A percentile compares a stretch with the other conserved stretches of the same genome.
Conservation (phyloP, 2,888 invertebrate species). For the Endotricha flammealis region DNA sequence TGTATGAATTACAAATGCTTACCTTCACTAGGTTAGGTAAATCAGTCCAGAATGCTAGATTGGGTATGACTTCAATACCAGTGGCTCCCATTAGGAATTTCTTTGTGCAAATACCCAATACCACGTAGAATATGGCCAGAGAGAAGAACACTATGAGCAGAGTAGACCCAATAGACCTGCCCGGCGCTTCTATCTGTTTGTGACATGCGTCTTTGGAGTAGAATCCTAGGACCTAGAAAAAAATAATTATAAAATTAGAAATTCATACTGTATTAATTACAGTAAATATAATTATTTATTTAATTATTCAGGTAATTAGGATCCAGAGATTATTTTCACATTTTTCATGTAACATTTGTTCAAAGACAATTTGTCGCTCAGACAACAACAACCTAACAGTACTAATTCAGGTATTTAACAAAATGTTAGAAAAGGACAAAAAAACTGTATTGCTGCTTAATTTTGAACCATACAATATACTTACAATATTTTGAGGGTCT, state of each 20-base stretch:
- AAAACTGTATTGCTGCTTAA: too few relatives aligned
- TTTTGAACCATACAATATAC: too few relatives aligned
- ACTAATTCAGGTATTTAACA: too few relatives aligned
- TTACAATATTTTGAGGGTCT: conserved; percentile 15
- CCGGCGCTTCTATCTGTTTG: conserved; percentile 42
- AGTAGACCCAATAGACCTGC: conserved; percentile 80
- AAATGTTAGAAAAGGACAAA: too few relatives aligned
- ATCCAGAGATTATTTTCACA: too few relatives aligned
- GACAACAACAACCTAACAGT: too few relatives aligned
- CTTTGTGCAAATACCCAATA: conserved; percentile 81
- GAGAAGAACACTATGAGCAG: conserved; percentile 81
- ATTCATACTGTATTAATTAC: not conserved
- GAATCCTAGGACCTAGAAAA: conserved; percentile 69
- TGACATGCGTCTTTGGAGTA: conserved; percentile 72
- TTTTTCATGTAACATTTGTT: too few relatives aligned
- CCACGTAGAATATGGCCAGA: conserved; percentile 77
- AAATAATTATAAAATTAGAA: conserved; percentile 1
- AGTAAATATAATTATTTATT: too few relatives aligned
- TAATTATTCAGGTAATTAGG: too few relatives aligned
- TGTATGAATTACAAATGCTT: too few relatives aligned
- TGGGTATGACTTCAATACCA: conserved; percentile 85
- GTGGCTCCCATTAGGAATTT: conserved; percentile 84
- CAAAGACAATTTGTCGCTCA: too few relatives aligned
- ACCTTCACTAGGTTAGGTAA: conserved; percentile 84
- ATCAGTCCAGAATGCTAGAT: conserved; percentile 84